A percentile compares a stretch with the other conserved stretches of the same genome.
phyloP scores from a whole-genome alignment of 1,140 invertebrate species.

The Bilobella aurantiaca region DNA sequence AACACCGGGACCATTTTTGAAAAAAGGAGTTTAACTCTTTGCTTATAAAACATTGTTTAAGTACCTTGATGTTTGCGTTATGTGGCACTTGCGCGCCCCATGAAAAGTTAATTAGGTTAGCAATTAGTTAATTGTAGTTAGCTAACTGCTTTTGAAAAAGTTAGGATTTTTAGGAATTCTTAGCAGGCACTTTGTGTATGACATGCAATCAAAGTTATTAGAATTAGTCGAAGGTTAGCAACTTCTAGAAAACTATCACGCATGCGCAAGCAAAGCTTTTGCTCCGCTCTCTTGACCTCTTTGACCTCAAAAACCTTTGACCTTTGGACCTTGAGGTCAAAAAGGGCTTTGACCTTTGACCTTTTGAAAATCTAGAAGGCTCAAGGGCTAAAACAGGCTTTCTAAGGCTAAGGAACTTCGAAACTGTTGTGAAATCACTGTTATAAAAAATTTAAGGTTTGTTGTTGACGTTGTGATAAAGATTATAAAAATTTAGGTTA shows the following conservation, averaged over 20 bases:
- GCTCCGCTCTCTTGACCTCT: too few species aligned
- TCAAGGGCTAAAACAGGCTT: too few species aligned
- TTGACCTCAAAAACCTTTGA: too few species aligned
- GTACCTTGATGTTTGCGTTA: background rate
- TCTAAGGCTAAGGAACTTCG: too few species aligned
- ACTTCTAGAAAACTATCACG: background rate
- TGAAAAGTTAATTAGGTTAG: background rate
- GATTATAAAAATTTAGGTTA: background rate
- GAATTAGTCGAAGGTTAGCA: background rate
- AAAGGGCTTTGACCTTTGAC: too few species aligned
- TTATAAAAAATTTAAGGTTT: too few species aligned
- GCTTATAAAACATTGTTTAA: too few species aligned
- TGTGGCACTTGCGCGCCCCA: too few species aligned
- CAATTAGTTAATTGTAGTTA: background rate
- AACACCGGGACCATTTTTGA: constrained; percentile 5
- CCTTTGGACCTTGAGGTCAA: too few species aligned
- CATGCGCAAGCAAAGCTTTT: background rate
- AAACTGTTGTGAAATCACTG: too few species aligned
- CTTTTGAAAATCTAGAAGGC: too few species aligned
- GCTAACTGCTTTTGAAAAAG: background rate
- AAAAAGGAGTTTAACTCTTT: too few species aligned
- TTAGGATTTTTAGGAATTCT: background rate
- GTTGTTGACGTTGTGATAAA: background rate
- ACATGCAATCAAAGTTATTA: constrained; percentile 6
- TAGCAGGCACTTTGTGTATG: constrained; percentile 4